Percentiles rank a stretch among this genome's conserved stretches.
These are phyloP conservation scores for Dryadula phaetusa DNA, from an alignment of 2,888 invertebrate genomes.

Conservation along the genomic window DNA sequence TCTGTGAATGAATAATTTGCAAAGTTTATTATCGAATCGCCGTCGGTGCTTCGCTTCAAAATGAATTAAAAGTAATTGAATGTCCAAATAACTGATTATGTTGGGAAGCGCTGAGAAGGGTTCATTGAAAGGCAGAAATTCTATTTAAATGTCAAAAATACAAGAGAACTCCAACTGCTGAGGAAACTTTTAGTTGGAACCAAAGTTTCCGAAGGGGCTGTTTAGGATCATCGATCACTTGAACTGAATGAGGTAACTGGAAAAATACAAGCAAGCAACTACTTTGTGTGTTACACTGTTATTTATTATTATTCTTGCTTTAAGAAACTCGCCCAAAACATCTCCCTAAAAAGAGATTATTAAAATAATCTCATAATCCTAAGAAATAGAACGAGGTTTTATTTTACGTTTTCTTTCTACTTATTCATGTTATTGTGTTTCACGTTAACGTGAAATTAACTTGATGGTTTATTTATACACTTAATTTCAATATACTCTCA, in stretches of 20 bases:
- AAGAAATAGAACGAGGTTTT: too few species aligned
- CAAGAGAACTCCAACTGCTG: conserved; percentile 35
- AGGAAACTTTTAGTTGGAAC: conserved; percentile 30
- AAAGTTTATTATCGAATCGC: conserved; percentile 30
- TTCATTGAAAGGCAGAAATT: conserved; percentile 37
- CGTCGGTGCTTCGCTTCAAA: conserved; percentile 25
- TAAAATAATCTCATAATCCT: too few species aligned
- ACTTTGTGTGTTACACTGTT: background rate
- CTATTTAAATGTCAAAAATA: conserved; percentile 46
- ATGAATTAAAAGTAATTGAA: conserved; percentile 39
- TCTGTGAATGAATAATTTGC: conserved; percentile 20
- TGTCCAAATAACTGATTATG: conserved; percentile 37
- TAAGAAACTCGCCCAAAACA: background rate
- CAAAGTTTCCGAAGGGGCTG: conserved; percentile 34
- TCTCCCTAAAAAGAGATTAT: too few species aligned
- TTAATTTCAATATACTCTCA: too few species aligned
- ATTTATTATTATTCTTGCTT: background rate
- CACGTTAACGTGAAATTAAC: too few species aligned
- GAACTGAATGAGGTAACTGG: background rate
- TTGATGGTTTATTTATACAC: too few species aligned
- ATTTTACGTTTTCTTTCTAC: too few species aligned
- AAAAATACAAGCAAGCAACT: conserved; percentile 13
- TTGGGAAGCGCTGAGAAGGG: conserved; percentile 35
- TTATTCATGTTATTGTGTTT: too few species aligned
- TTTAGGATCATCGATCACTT: conserved; percentile 37